phyloP scores from a whole-genome alignment of 2,113 vertebrate species.

The Loxodonta africana region DNA sequence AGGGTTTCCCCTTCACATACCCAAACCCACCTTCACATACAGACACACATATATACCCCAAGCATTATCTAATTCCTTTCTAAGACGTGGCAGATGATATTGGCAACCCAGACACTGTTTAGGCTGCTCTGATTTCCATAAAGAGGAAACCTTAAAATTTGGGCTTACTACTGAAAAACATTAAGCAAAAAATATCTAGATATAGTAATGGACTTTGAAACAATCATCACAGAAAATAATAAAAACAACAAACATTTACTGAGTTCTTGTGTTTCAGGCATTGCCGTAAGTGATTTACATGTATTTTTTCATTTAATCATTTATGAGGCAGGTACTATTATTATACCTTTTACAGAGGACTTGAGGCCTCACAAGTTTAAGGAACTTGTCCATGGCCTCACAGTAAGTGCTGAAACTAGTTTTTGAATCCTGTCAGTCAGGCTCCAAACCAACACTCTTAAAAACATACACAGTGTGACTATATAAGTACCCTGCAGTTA shows the following conservation, averaged over 20 bases:
- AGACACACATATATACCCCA: background rate
- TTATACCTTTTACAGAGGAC: background rate
- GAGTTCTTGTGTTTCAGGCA: background rate
- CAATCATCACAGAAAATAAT: conserved; percentile 65
- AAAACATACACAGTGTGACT: background rate
- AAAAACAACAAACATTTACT: conserved; percentile 27
- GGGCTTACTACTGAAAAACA: conserved; percentile 79
- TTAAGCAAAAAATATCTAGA: conserved; percentile 79
- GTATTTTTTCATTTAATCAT: conserved; percentile 34
- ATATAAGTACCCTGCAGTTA: background rate
- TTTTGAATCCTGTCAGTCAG: background rate
- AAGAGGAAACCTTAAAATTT: conserved; percentile 80
- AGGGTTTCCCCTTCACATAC: too few relatives aligned
- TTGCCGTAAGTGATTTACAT: background rate
- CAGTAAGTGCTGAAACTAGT: background rate
- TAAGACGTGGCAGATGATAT: conserved; percentile 64
- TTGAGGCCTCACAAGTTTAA: background rate
- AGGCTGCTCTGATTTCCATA: conserved; percentile 82
- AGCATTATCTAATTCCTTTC: conserved; percentile 69
- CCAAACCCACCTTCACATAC: background rate
- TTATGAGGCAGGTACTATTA: conserved; percentile 29
- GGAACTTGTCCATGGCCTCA: background rate
- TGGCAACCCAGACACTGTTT: conserved; percentile 75
- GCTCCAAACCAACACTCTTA: background rate
- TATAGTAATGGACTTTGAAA: conserved; percentile 76